Evolutionary conservation across 2,797 vertebrate species (phyloP).

Genomic region (Triplophysa bombifrons): DNA sequence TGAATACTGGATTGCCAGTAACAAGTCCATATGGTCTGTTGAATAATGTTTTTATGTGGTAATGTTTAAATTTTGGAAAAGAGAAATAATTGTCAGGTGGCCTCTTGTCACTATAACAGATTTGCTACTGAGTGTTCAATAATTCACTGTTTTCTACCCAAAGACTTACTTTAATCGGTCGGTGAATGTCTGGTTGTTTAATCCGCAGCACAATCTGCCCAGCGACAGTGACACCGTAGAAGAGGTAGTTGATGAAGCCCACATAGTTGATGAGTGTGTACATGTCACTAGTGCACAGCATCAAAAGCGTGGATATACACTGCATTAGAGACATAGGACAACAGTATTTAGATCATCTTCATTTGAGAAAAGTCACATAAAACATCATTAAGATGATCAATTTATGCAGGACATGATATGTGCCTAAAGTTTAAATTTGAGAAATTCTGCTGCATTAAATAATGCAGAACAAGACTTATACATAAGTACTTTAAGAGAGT

Average conservation of each 20-base stretch:
- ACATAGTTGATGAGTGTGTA: constrained; percentile 96
- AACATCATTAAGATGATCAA: not conserved
- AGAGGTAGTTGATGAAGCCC: constrained; percentile 97
- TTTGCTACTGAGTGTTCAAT: not conserved
- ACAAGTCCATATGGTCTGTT: not conserved
- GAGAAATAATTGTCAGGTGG: not conserved
- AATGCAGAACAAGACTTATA: not conserved
- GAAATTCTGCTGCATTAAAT: not conserved
- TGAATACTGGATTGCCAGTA: not conserved
- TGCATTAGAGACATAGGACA: constrained; percentile 57
- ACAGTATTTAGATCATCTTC: not conserved
- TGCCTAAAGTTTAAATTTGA: not conserved
- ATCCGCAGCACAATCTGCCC: constrained; percentile 90
- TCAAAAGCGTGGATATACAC: constrained; percentile 90
- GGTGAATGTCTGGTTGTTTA: constrained; percentile 82
- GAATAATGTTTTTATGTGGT: not conserved
- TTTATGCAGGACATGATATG: not conserved
- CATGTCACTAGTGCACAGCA: constrained; percentile 95
- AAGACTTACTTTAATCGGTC: constrained; percentile 86
- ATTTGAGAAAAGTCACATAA: not conserved
- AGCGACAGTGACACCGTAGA: constrained; percentile 91
- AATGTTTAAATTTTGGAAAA: not conserved
- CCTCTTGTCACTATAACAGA: not conserved
- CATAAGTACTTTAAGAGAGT: too few species aligned
- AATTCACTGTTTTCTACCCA: not conserved